phyloP scores from a whole-genome alignment of 2,113 vertebrate species.

The Lethenteron reissneri region DNA sequence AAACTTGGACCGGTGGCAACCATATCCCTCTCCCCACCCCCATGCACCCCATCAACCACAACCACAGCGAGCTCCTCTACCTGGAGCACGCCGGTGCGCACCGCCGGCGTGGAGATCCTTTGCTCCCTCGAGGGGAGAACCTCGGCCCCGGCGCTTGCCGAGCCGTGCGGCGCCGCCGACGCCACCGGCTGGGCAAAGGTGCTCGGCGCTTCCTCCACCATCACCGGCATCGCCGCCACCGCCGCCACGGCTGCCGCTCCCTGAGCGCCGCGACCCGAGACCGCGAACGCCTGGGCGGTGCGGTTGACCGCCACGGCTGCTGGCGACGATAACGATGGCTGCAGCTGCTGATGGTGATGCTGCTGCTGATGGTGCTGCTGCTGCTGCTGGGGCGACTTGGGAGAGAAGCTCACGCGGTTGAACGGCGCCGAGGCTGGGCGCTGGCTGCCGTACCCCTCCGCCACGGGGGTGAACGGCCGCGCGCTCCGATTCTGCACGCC shows the following conservation, averaged over 20 bases:
- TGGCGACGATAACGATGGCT: background rate
- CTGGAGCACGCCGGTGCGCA: slow-evolving; percentile 50
- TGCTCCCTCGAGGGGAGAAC: slow-evolving; percentile 79
- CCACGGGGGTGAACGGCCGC: slow-evolving; percentile 1
- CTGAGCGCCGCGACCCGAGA: background rate
- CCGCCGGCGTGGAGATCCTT: slow-evolving; percentile 69
- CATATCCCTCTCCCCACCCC: too few relatives aligned
- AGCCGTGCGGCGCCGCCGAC: background rate
- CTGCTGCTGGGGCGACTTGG: background rate
- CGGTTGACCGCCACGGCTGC: background rate
- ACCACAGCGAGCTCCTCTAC: slow-evolving; percentile 17
- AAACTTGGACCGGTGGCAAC: too few relatives aligned
- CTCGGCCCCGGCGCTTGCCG: slow-evolving; percentile 17
- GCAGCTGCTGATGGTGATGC: too few relatives aligned
- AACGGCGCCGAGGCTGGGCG: background rate
- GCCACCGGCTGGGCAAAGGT: background rate
- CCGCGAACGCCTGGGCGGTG: background rate
- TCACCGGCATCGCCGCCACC: background rate
- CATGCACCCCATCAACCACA: too few relatives aligned
- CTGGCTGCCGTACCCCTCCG: background rate
- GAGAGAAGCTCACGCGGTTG: background rate
- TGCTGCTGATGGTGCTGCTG: too few relatives aligned
- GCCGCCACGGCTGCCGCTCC: background rate
- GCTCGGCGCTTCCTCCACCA: background rate
- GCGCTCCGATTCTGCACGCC: background rate